Conservation (phyloP, 1,140 invertebrate species). For the Nomia melanderi region DNA sequence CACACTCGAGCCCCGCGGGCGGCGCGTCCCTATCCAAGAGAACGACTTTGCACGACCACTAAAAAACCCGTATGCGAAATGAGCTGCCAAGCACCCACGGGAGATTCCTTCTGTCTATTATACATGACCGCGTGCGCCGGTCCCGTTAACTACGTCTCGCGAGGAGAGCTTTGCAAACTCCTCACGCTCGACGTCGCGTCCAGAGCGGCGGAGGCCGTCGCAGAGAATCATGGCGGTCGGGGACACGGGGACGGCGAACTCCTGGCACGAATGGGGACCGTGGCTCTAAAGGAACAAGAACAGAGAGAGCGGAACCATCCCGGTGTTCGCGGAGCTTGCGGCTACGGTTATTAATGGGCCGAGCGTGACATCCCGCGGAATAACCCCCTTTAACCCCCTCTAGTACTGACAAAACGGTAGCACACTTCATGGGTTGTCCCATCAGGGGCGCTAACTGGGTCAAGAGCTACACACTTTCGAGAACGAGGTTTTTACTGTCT, state of each 20-base stretch:
- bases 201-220: not conserved
- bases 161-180: conserved; percentile 76
- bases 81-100: conserved; percentile 72
- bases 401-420: conserved; percentile 33
- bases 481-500: conserved; percentile 35
- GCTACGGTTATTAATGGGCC: conserved; percentile 74
- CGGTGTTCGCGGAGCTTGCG: conserved; percentile 61
- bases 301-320: conserved; percentile 30
- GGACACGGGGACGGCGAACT: not conserved
- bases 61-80: conserved; percentile 73
- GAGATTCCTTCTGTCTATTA: conserved; percentile 74
- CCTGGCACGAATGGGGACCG: not conserved
- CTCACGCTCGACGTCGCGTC: conserved; percentile 68
- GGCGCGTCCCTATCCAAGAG: not conserved
- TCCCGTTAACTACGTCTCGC: conserved; percentile 74
- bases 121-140: conserved; percentile 62
- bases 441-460: conserved; percentile 69
- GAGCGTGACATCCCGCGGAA: conserved; percentile 75
- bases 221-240: not conserved
- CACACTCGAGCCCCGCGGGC: conserved; percentile 19
- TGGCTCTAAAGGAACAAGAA: conserved; percentile 27
- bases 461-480: conserved; percentile 67
- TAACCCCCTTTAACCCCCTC: conserved; percentile 63
- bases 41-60: not conserved
- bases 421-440: conserved; percentile 61